Base-by-base conservation (phyloP, 2,888 invertebrate species). In the Dastarcus helophoroides region DNA sequence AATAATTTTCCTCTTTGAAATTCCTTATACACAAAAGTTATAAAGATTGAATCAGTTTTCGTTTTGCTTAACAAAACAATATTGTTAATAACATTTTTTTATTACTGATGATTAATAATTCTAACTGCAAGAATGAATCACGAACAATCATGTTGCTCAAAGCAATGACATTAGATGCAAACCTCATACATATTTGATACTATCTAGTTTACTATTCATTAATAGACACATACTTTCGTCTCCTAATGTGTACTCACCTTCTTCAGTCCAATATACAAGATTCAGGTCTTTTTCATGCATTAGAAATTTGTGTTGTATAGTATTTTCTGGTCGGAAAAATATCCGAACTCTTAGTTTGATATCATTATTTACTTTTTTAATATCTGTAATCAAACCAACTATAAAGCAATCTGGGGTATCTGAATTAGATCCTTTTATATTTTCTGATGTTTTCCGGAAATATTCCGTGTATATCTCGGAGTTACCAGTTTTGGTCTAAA, bases 381-480 rank as follows among this genome's bases (percentile, higher is more conserved):
- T 77, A 1, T 71, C 67, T 16, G 67, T 68, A 23, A 88, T 76
- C 27, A 73, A 67, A 2, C 74, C 85, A 6, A 88, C 68, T 43
- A 76, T 70, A 56, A 83, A 86, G 1, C 86, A 83, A 38, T 80
- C 75, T 0, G 79, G 77, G 0, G 79, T 79, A 37, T 78, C 74
- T 8, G 67, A 54, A 47, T 83, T 81, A 1, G 79, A 79, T 0
- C 81, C 80, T 43, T 80, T 78, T 12, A 76, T 56, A 39, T 67
- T 69, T 39, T 78, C 78, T 8, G 71, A 69, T 23, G 69, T 73
- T 60, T 85, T 86, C 32, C 86, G 67, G 54, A 85, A 86, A 46
- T 74, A 76, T 56, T 89, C 88, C 1, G 86, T 77, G 51, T 81
- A 86, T 16, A 76, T 53, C n/a, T 73, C 68, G 53, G 81, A 80